Evolutionary conservation across 2,888 invertebrate species (phyloP).

Genomic region (Metalampra italica): DNA sequence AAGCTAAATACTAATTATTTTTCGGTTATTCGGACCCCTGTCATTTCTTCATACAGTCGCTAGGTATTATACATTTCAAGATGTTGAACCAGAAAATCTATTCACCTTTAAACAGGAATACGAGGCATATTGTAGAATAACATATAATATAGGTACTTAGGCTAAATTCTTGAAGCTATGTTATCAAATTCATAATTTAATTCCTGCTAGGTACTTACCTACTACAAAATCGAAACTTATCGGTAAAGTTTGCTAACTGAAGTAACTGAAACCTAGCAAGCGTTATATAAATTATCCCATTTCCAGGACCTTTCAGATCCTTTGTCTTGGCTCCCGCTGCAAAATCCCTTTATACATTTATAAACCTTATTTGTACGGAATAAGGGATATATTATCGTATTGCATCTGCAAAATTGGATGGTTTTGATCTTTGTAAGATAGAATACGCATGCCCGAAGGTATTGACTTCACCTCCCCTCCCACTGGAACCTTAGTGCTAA

Average conservation of each 20-base stretch:
- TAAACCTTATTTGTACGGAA: neutral
- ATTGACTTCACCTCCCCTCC: conserved; percentile 50
- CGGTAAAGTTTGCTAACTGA: neutral
- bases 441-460: conserved; percentile 54
- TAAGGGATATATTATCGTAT: neutral
- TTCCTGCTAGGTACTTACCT: neutral
- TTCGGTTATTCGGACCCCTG: too few species aligned
- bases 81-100: too few species aligned
- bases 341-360: neutral
- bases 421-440: conserved; percentile 5
- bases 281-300: conserved; percentile 1
- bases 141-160: too few species aligned
- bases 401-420: neutral
- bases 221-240: neutral
- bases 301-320: neutral
- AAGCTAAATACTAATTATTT: too few species aligned
- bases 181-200: too few species aligned
- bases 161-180: too few species aligned
- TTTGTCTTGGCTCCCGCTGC: neutral
- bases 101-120: too few species aligned
- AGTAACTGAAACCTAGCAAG: neutral
- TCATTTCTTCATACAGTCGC: too few species aligned
- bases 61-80: too few species aligned
- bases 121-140: too few species aligned
- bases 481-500: conserved; percentile 43